Base-by-base conservation (phyloP, 2,797 vertebrate species). In the Phataginus tetradactyla region DNA sequence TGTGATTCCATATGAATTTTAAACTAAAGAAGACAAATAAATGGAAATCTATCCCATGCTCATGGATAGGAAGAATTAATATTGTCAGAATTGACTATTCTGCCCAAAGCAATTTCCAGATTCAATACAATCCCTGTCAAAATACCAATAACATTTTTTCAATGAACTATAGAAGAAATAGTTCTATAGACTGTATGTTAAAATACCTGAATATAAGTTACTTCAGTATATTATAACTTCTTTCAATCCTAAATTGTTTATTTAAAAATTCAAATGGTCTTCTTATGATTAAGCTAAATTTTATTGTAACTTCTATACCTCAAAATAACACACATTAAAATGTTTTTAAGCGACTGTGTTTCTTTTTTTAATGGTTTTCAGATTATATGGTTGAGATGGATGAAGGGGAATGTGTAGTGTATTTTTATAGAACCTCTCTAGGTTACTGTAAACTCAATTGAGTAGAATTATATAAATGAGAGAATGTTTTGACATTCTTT, bases 401-500 rank as follows among this genome's bases (percentile, higher is more conserved):
- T n/a, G 81, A 69, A 75, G 34, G 64, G 53, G 63, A 90, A n/a
- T 92, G 27, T 63, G n/a, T 81, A 71, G 18, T 81, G 3, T 74
- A 20, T 81, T 85, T 95, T 95, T 86, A 64, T 71, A 90, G 74
- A 88, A 86, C 90, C 29, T 39, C 68, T 94, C 53, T 63, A 86
- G 59, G 53, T 95, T 95, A 57, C 66, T 85, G 25, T 79, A 95
- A 94, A 90, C 68, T 49, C 57, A 83, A 4, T 27, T 88, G 69
- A 74, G 34, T 27, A 95, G 94, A 94, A 95, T 96, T 97, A 86
- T 83, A 66, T 90, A 96, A 92, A 92, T 83, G 86, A 90, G 51
- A 93, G 68, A 91, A 86, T 77, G 37, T 95, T 97, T 96, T 97
- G 88, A 95, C 83, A 75, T 91, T 92, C 9, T 68, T 91, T 68